Base-by-base conservation (phyloP, 2,888 invertebrate genomes). In the Platycheirus rosarum region DNA sequence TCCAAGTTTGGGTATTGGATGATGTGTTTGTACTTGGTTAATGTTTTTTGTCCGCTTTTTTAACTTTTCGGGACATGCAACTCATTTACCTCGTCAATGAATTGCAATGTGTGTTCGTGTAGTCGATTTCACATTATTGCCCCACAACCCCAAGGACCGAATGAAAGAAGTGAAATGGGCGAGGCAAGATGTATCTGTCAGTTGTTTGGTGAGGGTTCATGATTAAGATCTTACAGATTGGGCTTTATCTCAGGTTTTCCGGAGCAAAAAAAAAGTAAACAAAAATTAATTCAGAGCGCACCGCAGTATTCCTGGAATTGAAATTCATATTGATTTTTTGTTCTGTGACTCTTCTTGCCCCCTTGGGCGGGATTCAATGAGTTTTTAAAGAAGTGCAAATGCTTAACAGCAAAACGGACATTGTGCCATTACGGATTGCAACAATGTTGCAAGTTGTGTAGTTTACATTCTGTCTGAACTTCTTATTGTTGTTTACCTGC, bases 331-430 rank as follows among this genome's bases (percentile, higher is more conserved):
- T n/a, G n/a, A n/a, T 53, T 23, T 42, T 23, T 20, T 20, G 16
- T 9, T 26, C 8, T 32, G 29, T 32, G 5, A 8, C 8, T 32
- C 8, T 7, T 32, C 8, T 26, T 35, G 26, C 48, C n/a, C 32
- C 29, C 46, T 57, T 42, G 51, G 60, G 51, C 37, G 46, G 16
- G 37, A 71, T 49, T 71, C 62, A 60, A 71, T 66, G 65, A 71
- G 60, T 66, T 74, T 62, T 60, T 62, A 62, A 69, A 63, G 62
- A 69, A 63, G 68, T 74, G 70, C 65, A 70, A 49, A 49, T 49
- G 20, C n/a, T 46, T 46, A 20, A 13, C 26, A 14, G 26, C 8
- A 13, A 48, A 62, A 37, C 16, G 42, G 35, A 16, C 57, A 32
- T 48, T 1, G 6, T 14, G 55, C 42, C 14, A n/a, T n/a, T n/a